A percentile compares a stretch with the other conserved stretches of the same genome.
These are phyloP conservation scores for Phyllotis vaccarum DNA, from an alignment of 2,797 vertebrate species.

Conservation along the genomic window DNA sequence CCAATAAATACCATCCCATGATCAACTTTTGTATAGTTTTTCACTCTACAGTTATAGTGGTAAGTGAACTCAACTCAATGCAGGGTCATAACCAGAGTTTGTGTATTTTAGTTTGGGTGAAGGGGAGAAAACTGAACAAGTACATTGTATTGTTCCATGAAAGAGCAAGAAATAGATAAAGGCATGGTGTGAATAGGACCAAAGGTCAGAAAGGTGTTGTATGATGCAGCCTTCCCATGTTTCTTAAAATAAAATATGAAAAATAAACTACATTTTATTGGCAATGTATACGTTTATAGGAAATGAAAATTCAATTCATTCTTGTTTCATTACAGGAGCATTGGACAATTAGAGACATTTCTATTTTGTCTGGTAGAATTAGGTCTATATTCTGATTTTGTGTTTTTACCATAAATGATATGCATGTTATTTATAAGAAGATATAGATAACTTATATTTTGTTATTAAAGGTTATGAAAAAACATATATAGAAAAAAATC, in stretches of 20 bases:
- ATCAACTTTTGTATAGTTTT: neutral
- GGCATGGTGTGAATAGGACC: neutral
- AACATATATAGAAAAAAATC: neutral
- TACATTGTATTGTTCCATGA: neutral
- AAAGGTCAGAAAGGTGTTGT: neutral
- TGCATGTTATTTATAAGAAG: neutral
- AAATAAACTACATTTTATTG: neutral
- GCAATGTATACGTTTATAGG: conserved; percentile 21
- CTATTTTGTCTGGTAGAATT: neutral
- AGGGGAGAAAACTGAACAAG: neutral
- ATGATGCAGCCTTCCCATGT: neutral
- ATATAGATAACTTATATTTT: neutral
- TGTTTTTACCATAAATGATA: conserved; percentile 19
- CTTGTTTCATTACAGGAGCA: neutral
- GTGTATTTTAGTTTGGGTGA: neutral
- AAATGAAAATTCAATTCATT: neutral
- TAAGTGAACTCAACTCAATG: neutral
- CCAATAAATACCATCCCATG: neutral
- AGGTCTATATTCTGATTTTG: neutral
- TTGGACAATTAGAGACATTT: neutral
- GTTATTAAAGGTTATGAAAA: neutral
- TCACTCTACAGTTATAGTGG: neutral
- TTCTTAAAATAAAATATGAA: neutral
- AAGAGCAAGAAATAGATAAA: neutral
- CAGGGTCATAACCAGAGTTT: neutral